phyloP scores from a whole-genome alignment of 2,113 vertebrate genomes.

The Poecilia latipinna region DNA sequence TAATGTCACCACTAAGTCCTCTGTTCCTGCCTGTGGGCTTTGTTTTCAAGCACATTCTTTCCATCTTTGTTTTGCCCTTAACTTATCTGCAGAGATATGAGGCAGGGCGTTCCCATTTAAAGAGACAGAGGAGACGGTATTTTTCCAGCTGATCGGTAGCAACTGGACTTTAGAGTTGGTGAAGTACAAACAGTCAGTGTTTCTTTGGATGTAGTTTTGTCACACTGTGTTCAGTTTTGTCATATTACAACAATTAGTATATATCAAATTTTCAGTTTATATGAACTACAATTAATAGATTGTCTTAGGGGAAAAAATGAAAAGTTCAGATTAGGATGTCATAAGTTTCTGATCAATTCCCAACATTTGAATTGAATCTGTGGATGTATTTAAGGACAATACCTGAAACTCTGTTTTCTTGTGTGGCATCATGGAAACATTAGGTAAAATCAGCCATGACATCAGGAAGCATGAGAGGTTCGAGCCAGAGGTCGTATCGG shows the following conservation, averaged over 20 bases:
- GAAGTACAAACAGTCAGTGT: not conserved
- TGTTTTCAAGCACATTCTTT: constrained; percentile 78
- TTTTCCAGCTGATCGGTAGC: not conserved
- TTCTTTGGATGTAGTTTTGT: not conserved
- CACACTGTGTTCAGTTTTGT: not conserved
- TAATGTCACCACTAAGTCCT: constrained; percentile 69
- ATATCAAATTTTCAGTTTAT: not conserved
- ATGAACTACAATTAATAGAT: not conserved
- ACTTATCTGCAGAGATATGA: constrained; percentile 47
- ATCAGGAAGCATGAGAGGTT: too few relatives aligned
- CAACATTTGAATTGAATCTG: too few relatives aligned
- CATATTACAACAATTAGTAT: not conserved
- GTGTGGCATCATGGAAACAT: too few relatives aligned
- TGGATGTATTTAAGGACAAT: too few relatives aligned
- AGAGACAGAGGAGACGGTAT: not conserved
- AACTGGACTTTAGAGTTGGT: not conserved
- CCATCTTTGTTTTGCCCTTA: constrained; percentile 69
- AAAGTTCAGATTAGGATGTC: not conserved
- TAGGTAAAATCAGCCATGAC: too few relatives aligned
- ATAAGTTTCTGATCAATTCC: not conserved
- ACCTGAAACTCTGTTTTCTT: too few relatives aligned
- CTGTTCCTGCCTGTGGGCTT: constrained; percentile 54
- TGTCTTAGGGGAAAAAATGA: not conserved
- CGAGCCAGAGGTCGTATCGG: too few relatives aligned
- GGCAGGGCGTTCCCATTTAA: not conserved